phyloP scores from a whole-genome alignment of 2,888 invertebrate species.

The Diaprepes abbreviatus region DNA sequence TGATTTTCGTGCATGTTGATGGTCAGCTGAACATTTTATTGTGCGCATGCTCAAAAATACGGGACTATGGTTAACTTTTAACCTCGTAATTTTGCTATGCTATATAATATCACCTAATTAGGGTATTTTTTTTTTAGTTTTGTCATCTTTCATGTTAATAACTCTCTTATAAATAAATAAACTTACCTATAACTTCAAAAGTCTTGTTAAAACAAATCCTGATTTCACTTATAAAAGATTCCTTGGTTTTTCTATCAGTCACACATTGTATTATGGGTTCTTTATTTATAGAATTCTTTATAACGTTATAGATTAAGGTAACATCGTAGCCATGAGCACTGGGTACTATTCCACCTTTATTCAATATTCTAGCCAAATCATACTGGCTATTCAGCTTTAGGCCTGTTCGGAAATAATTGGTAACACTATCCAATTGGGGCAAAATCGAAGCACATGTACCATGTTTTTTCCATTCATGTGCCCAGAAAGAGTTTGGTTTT shows the following conservation, averaged over 20 bases:
- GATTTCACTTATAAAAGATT: constrained; percentile 77
- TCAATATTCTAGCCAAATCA: constrained; percentile 74
- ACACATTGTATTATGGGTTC: constrained; percentile 77
- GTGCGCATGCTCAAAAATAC: too few relatives aligned
- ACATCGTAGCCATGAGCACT: constrained; percentile 68
- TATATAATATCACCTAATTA: too few relatives aligned
- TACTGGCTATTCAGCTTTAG: constrained; percentile 74
- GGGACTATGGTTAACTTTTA: too few relatives aligned
- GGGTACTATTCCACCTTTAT: constrained; percentile 72
- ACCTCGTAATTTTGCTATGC: too few relatives aligned
- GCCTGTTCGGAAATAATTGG: constrained; percentile 74
- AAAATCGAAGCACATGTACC: constrained; percentile 81
- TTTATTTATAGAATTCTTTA: constrained; percentile 71
- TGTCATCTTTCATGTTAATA: too few relatives aligned
- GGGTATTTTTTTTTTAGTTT: too few relatives aligned
- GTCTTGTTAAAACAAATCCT: constrained; percentile 81
- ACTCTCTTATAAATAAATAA: too few relatives aligned
- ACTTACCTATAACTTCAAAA: constrained; percentile 67
- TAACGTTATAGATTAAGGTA: constrained; percentile 69
- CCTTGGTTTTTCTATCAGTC: constrained; percentile 71
- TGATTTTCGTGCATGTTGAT: too few relatives aligned
- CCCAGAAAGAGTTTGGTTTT: constrained; percentile 75
- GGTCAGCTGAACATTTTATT: too few relatives aligned
- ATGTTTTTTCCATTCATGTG: constrained; percentile 88
- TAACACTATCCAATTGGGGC: constrained; percentile 72